Conservation (phyloP, 2,797 vertebrate genomes). For the Enteromius unitaeniatus region DNA sequence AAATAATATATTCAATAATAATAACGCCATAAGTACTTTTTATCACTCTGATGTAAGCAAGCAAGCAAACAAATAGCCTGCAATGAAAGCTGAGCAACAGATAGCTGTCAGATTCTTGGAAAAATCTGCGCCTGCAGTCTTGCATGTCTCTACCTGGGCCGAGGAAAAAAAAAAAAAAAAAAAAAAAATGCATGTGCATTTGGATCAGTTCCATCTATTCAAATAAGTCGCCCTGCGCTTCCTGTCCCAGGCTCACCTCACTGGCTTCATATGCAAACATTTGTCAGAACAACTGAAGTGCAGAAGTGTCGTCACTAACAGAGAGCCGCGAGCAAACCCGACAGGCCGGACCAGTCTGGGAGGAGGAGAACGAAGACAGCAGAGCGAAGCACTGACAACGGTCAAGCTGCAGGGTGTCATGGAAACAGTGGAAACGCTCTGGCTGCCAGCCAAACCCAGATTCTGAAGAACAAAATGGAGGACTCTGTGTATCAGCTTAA, state of each 20-base stretch:
- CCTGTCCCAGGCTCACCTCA: not conserved
- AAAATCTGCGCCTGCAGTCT: slow-evolving; percentile 63
- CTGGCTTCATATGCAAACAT: slow-evolving; percentile 4
- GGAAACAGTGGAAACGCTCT: slow-evolving; percentile 75
- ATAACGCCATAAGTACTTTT: not conserved
- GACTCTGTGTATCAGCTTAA: slow-evolving; percentile 40
- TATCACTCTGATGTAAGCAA: not conserved
- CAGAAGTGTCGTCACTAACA: not conserved
- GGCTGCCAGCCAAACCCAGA: slow-evolving; percentile 73
- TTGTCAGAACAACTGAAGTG: not conserved
- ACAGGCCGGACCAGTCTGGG: slow-evolving; percentile 57
- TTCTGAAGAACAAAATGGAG: slow-evolving; percentile 57
- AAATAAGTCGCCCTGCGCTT: not conserved
- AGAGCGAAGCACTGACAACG: slow-evolving; percentile 77
- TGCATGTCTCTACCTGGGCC: slow-evolving; percentile 71
- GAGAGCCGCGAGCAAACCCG: slow-evolving; percentile 33
- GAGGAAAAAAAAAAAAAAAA: slow-evolving; percentile 20
- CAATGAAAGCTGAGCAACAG: not conserved
- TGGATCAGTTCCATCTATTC: not conserved
- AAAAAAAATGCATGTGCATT: not conserved
- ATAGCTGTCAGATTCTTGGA: not conserved
- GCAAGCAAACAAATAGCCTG: not conserved
- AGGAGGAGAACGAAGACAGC: slow-evolving; percentile 65
- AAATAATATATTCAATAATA: too few species aligned
- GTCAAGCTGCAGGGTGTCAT: slow-evolving; percentile 80